A percentile compares a stretch with the other conserved stretches of the same genome.
Conservation (phyloP, 1,140 invertebrate genomes). For the Scaptomyza graminum region DNA sequence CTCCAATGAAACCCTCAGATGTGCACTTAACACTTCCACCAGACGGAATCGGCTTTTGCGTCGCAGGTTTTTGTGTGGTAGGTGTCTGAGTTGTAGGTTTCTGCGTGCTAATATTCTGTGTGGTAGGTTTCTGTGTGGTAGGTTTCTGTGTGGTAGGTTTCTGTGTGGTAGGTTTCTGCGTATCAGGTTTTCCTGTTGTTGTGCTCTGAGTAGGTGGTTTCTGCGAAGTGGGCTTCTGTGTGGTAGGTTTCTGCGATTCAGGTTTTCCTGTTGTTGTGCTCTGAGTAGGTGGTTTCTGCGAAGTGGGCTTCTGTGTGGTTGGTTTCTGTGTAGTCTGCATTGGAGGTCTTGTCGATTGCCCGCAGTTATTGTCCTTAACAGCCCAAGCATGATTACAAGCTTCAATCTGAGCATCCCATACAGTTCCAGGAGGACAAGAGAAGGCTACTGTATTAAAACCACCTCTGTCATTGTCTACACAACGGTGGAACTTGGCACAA, state of each 20-base stretch:
- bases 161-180: slow-evolving; percentile 6
- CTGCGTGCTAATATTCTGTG: background rate
- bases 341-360: background rate
- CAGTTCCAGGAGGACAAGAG: slow-evolving; percentile 87
- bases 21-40: slow-evolving; percentile 41
- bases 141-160: background rate
- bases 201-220: slow-evolving; percentile 1
- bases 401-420: slow-evolving; percentile 86
- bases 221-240: background rate
- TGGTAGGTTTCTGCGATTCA: background rate
- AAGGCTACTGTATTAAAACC: slow-evolving; percentile 87
- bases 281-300: slow-evolving; percentile 15
- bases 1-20: slow-evolving; percentile 63
- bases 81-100: slow-evolving; percentile 22
- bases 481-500: slow-evolving; percentile 89
- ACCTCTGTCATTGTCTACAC: slow-evolving; percentile 86
- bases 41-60: slow-evolving; percentile 14
- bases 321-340: slow-evolving; percentile 12
- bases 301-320: background rate
- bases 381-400: slow-evolving; percentile 86
- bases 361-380: slow-evolving; percentile 61
- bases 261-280: slow-evolving; percentile 4
- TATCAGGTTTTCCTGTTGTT: slow-evolving; percentile 2
- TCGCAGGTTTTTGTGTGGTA: slow-evolving; percentile 6
- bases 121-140: background rate